Evolutionary conservation across 2,113 vertebrate species (phyloP).

Genomic region (Sapayoa aenigma): DNA sequence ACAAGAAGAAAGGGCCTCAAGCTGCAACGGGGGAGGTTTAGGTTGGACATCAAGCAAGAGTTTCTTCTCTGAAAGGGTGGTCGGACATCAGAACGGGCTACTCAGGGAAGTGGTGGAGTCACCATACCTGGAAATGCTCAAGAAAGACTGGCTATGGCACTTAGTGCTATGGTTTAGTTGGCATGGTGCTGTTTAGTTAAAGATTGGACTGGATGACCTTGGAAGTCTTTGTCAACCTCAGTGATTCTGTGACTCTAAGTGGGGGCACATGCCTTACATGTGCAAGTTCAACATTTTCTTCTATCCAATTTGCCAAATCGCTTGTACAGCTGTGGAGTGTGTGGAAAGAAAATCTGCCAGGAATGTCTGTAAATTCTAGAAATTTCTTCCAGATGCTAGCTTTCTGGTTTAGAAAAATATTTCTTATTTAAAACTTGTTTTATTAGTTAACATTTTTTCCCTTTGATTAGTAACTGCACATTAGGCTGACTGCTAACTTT

Average conservation of each 20-base stretch:
- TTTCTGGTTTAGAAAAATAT: neutral
- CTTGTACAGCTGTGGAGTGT: neutral
- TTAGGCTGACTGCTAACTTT: neutral
- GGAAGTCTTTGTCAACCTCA: neutral
- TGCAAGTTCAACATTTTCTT: neutral
- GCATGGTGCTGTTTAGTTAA: neutral
- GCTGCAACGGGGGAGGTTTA: neutral
- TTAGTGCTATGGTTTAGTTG: neutral
- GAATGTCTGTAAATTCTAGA: neutral
- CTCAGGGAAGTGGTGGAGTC: neutral
- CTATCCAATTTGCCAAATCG: neutral
- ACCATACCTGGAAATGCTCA: neutral
- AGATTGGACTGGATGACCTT: accelerated
- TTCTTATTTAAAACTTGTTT: neutral
- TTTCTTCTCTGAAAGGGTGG: neutral
- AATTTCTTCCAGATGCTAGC: neutral
- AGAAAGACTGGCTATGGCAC: neutral
- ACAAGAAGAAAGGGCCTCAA: neutral
- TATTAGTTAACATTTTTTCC: neutral
- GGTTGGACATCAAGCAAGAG: neutral
- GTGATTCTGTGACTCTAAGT: neutral
- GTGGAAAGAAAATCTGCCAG: neutral
- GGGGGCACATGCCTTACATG: accelerated
- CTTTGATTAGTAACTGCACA: neutral
- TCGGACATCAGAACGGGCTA: accelerated